Conservation (phyloP, 2,113 vertebrate species). For the Gavia stellata region DNA sequence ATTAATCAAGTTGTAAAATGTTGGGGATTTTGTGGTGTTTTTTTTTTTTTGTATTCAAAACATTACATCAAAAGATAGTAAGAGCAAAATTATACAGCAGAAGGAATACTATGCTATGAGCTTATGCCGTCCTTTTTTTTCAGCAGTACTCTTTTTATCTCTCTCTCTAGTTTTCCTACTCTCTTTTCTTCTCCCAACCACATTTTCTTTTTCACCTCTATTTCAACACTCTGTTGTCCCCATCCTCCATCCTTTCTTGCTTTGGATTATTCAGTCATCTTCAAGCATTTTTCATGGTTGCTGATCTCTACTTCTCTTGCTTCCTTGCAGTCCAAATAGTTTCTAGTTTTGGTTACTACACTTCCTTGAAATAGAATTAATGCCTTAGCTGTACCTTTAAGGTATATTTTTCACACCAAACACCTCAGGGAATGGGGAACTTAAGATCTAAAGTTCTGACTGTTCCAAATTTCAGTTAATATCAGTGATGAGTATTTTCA, state of each 20-base stretch:
- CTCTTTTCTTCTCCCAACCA: neutral
- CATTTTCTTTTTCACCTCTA: neutral
- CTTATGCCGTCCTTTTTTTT: neutral
- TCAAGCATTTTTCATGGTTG: neutral
- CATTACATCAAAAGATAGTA: neutral
- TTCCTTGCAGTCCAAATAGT: neutral
- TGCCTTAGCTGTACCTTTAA: neutral
- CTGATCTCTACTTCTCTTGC: neutral
- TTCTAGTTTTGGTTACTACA: neutral
- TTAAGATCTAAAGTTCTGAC: neutral
- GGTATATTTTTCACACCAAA: neutral
- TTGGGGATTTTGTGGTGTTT: neutral
- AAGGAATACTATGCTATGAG: neutral
- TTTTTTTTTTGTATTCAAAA: neutral
- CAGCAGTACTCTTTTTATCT: neutral
- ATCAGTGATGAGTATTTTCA: neutral
- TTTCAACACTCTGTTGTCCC: neutral
- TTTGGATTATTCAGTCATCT: neutral
- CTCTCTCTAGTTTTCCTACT: neutral
- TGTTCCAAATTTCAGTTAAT: neutral
- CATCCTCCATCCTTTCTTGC: neutral
- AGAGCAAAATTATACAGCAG: neutral
- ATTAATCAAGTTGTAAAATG: neutral
- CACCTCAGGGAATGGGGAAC: neutral
- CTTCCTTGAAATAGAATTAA: neutral